phyloP scores from a whole-genome alignment of 1,140 invertebrate genomes.

The Helicorthomorpha holstii region DNA sequence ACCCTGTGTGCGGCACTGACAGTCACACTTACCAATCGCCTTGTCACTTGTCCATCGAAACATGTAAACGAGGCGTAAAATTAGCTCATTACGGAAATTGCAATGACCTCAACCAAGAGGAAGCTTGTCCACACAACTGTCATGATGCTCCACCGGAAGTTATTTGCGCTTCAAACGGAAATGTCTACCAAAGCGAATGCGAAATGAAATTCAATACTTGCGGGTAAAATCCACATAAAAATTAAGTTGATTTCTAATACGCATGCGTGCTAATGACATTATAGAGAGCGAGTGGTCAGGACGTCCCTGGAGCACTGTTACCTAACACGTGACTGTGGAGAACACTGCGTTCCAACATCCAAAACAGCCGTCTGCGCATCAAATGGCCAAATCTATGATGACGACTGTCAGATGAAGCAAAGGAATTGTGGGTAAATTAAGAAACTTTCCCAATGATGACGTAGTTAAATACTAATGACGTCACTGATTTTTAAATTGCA shows the following conservation, averaged over 20 bases:
- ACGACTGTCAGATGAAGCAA: slow-evolving; percentile 78
- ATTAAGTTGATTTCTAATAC: neutral
- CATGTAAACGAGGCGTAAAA: slow-evolving; percentile 35
- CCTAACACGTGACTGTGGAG: slow-evolving; percentile 74
- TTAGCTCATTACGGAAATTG: slow-evolving; percentile 67
- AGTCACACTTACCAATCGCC: slow-evolving; percentile 5
- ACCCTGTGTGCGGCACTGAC: slow-evolving; percentile 12
- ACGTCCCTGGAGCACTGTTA: slow-evolving; percentile 76
- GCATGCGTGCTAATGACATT: neutral
- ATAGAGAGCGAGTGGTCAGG: slow-evolving; percentile 38
- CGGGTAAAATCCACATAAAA: slow-evolving; percentile 38
- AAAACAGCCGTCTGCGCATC: slow-evolving; percentile 65
- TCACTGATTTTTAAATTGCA: slow-evolving; percentile 23
- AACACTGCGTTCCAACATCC: slow-evolving; percentile 53
- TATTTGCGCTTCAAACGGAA: slow-evolving; percentile 67
- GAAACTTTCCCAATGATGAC: slow-evolving; percentile 2
- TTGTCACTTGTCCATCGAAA: neutral
- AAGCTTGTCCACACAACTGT: slow-evolving; percentile 73
- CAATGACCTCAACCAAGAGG: slow-evolving; percentile 71
- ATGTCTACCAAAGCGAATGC: slow-evolving; percentile 83
- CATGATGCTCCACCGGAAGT: slow-evolving; percentile 55
- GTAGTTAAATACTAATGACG: neutral
- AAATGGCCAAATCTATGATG: slow-evolving; percentile 75
- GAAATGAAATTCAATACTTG: slow-evolving; percentile 80
- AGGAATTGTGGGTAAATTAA: slow-evolving; percentile 66